Conservation (phyloP, 2,113 vertebrate genomes). For the Ptychochromis oligacanthus region DNA sequence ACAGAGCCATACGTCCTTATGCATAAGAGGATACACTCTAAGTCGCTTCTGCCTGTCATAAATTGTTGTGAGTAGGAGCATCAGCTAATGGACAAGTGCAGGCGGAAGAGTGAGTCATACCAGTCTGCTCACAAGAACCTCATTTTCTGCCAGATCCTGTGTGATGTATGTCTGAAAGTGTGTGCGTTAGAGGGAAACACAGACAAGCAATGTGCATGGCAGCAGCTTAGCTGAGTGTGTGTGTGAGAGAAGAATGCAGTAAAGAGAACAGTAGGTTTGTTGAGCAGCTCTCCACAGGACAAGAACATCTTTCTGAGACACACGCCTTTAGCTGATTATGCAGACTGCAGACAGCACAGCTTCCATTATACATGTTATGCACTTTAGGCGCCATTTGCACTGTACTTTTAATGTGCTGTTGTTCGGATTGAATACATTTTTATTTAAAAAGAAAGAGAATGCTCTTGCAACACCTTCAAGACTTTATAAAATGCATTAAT, state of each 20-base stretch:
- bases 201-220: conserved; percentile 9
- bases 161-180: conserved; percentile 37
- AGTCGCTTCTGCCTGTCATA: conserved; percentile 32
- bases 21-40: conserved; percentile 9
- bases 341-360: conserved; percentile 25
- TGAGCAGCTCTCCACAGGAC: conserved; percentile 38
- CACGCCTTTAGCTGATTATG: conserved; percentile 27
- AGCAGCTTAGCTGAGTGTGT: conserved; percentile 4
- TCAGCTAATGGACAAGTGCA: conserved; percentile 45
- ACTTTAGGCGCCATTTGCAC: not conserved
- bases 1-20: not conserved
- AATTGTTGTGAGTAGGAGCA: conserved; percentile 21
- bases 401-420: not conserved
- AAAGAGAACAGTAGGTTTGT: conserved; percentile 45
- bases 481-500: not conserved
- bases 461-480: not conserved
- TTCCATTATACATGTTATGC: conserved; percentile 32
- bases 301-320: conserved; percentile 59
- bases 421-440: not conserved
- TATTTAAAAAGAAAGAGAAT: not conserved
- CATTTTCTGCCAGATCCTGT: conserved; percentile 34
- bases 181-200: not conserved
- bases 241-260: conserved; percentile 7
- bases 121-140: conserved; percentile 36
- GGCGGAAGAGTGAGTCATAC: conserved; percentile 62